Conservation (phyloP, 2,113 vertebrate genomes). For the Nasalis larvatus region DNA sequence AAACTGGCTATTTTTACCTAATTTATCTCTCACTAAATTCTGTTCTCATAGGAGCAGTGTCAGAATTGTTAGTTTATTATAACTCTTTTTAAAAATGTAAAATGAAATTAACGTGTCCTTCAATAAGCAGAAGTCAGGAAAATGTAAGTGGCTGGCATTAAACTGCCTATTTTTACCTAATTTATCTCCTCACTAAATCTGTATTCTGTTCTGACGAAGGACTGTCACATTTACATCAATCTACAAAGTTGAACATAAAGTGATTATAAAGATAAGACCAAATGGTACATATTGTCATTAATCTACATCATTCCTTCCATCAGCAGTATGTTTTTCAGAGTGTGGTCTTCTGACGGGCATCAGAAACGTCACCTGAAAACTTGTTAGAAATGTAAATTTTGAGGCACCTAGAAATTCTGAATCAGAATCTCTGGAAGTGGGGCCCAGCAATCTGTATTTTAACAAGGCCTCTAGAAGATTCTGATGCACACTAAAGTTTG, state of each 20-base stretch:
- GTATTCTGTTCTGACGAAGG: not conserved
- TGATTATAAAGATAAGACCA: slow-evolving; percentile 12
- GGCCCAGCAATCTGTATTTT: not conserved
- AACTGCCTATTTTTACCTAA: slow-evolving; percentile 9
- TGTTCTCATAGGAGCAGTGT: not conserved
- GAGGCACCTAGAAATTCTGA: not conserved
- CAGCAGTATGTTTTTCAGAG: not conserved
- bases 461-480: not conserved
- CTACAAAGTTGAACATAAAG: not conserved
- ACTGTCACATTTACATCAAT: slow-evolving; percentile 10
- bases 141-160: slow-evolving; percentile 19
- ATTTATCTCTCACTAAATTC: slow-evolving; percentile 13
- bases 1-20: slow-evolving; percentile 5
- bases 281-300: not conserved
- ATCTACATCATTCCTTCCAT: not conserved
- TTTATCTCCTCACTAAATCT: not conserved
- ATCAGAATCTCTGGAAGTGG: not conserved
- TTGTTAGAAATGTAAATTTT: not conserved
- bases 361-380: not conserved
- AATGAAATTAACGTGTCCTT: slow-evolving; percentile 34
- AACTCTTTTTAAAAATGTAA: not conserved
- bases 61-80: not conserved
- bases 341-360: not conserved
- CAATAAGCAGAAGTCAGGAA: not conserved
- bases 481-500: not conserved